phyloP scores from a whole-genome alignment of 2,888 invertebrate species.

The Drepana falcataria region DNA sequence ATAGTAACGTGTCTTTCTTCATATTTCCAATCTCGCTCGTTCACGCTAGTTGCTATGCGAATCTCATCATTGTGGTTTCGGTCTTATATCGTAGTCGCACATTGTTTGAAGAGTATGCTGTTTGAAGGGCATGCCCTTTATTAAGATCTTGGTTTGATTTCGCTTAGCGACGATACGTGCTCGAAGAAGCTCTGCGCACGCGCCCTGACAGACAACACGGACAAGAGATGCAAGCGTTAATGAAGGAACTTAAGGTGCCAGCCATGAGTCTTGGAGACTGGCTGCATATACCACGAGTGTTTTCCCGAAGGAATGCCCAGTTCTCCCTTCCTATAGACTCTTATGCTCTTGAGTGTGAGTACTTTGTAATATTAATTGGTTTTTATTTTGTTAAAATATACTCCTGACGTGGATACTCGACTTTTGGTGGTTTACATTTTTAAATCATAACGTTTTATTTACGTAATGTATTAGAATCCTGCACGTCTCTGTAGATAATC shows the following conservation, averaged over 20 bases:
- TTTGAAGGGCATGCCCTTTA: too few relatives aligned
- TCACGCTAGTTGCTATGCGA: too few relatives aligned
- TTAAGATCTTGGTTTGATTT: neutral
- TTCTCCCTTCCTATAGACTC: slow-evolving; percentile 86
- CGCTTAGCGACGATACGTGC: slow-evolving; percentile 80
- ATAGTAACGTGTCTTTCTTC: too few relatives aligned
- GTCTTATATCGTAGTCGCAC: too few relatives aligned
- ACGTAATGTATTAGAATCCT: too few relatives aligned
- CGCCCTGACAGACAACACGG: slow-evolving; percentile 62
- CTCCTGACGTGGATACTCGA: too few relatives aligned
- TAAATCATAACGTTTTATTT: too few relatives aligned
- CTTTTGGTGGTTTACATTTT: too few relatives aligned
- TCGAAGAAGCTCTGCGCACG: slow-evolving; percentile 83
- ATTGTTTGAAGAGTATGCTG: too few relatives aligned
- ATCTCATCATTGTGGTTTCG: too few relatives aligned
- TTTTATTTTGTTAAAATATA: neutral
- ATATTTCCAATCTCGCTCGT: neutral
- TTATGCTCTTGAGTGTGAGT: slow-evolving; percentile 47
- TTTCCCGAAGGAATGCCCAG: slow-evolving; percentile 84
- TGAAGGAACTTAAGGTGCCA: slow-evolving; percentile 69
- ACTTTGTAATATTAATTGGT: neutral
- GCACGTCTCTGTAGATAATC: too few relatives aligned
- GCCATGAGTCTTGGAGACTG: slow-evolving; percentile 77
- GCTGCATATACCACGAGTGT: slow-evolving; percentile 85
- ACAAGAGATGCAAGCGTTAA: slow-evolving; percentile 68